phyloP scores from a whole-genome alignment of 2,797 vertebrate genomes.

The Monodelphis domestica region DNA sequence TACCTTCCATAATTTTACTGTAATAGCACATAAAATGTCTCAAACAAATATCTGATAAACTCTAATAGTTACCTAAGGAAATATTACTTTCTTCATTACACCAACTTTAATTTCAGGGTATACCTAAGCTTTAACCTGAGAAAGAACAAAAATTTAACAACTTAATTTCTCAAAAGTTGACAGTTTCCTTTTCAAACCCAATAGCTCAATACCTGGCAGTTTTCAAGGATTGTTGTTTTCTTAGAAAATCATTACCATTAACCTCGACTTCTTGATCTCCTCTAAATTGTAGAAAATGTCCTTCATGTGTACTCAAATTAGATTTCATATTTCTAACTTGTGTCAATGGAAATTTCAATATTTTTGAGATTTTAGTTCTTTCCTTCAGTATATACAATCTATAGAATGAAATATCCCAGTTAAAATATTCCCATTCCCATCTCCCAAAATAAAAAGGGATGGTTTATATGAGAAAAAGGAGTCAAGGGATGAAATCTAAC shows the following conservation, averaged over 20 bases:
- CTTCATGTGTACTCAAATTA: slow-evolving; percentile 68
- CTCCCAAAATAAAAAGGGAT: background rate
- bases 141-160: slow-evolving; percentile 3
- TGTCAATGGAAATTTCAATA: slow-evolving; percentile 42
- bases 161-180: slow-evolving; percentile 1
- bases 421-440: background rate
- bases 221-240: slow-evolving; percentile 49
- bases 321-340: slow-evolving; percentile 64
- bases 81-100: background rate
- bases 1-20: slow-evolving; percentile 6
- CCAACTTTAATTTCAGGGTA: background rate
- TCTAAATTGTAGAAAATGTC: slow-evolving; percentile 70
- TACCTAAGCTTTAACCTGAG: background rate
- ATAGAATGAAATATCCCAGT: background rate
- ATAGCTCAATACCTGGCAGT: slow-evolving; percentile 41
- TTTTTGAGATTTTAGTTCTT: background rate
- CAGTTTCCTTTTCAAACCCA: slow-evolving; percentile 41
- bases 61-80: background rate
- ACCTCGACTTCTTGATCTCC: slow-evolving; percentile 51
- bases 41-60: background rate
- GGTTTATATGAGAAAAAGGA: background rate
- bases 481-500: background rate
- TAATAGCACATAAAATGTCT: background rate
- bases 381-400: background rate
- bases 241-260: slow-evolving; percentile 60